Evolutionary conservation across 2,888 invertebrate species (phyloP), one percentile per base, ranked within the genome.

Genomic region (Tanytarsus gracilentus): DNA sequence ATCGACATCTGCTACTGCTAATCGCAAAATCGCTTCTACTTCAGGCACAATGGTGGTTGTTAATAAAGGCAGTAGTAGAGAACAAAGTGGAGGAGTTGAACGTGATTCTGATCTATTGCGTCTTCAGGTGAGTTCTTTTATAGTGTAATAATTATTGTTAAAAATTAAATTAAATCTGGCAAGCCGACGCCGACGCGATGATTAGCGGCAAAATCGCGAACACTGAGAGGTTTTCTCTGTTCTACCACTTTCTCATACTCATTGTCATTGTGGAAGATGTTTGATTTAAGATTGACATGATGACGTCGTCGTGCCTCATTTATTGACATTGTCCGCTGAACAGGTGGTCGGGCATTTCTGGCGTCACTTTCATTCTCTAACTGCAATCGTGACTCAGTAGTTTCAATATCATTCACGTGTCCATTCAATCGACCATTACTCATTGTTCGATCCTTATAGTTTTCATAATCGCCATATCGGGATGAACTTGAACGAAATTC

Each of bases 11-110:
- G 73, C 72, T 2, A 73, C 75, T 67, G 71, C 70, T 66, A 79
- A 73, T 16, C 70, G 71, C 26, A 71, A 75, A 9, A 75, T 76
- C 62, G 72, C 75, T 40, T 72, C 78, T 0, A 78, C 83, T 1
- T 83, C 88, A 63, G 88, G 84, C 65, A 91, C 60, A 30, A 18
- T 93, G 44, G 84, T 91, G 0, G 86, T 89, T 3, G 89, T 92
- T 3, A 79, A 79, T 0, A 88, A 89, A 68, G 83, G 85, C 0
- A 69, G 76, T n/a, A 11, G n/a, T 0, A 76, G 77, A 5, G 78
- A 80, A 61, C n/a, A n/a, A 23, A 5, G 44, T 18, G 78, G 78
- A 2, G 77, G 79, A 14, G 71, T 82, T 1, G 86, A 86, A 64
- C 79, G 83, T 61, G 92, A 93, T 71, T 83, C 87, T 7, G 87